Evolutionary conservation across 1,140 invertebrate genomes (phyloP), one percentile per base, ranked within the genome.

Genomic region (Laupala kohalensis): DNA sequence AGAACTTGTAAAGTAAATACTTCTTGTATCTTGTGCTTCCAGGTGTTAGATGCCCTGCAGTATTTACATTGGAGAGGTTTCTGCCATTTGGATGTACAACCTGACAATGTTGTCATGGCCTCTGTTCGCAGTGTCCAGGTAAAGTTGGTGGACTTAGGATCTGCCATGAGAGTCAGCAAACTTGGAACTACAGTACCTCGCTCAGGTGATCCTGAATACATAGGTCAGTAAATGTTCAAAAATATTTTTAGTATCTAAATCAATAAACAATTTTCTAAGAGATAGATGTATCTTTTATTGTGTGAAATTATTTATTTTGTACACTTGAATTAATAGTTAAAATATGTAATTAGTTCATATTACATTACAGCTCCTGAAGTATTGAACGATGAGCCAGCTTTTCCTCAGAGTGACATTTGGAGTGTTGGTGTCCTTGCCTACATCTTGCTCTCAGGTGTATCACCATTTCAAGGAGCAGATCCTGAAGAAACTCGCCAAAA

Each of bases 61-160:
- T 98, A 97, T 78, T 81, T 98, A 6, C 95, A 98, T 78, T 95
- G 95, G 90, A 85, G 92, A 77, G 94, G 93, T 1, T 89, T 93
- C 74, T 92, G 92, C 73, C 94, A 98, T 81, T 81, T 99, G 26
- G 93, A 99, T 79, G 82, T 99, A 23, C 94, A 98, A 79, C 97
- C 97, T 0, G 94, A 96, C 76, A 99, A 98, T 79, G 86, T 99
- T n/a, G 93, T 99, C 0, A 95, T 98, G 90, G 89, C 90, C 2
- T 92, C 92, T 0, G 88, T 95, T 5, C 85, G 92, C 74, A 89
- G 90, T 25, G 86, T 95, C 5, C 90, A 93, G 78, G 86, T 99
- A 2, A 99, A 99, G 82, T 81, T 99, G 15, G 87, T 94, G 1
- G 96, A 99, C 79, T 92, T 98, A 77, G 94, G 93, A 0, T 89